These are phyloP conservation scores for Aphrophora alni DNA, from an alignment of 2,888 invertebrate species.

Conservation along the genomic window DNA sequence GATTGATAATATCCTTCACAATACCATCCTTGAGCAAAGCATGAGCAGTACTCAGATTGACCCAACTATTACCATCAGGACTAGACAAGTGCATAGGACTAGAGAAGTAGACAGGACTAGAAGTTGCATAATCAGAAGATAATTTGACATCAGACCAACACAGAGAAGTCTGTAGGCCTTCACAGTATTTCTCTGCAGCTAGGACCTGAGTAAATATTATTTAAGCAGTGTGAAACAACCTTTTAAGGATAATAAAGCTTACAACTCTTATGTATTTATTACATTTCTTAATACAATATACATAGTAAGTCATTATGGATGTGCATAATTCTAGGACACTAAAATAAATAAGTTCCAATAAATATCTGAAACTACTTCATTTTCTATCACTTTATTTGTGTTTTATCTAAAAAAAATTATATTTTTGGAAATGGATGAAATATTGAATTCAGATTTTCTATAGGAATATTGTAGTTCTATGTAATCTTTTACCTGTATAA, in stretches of 20 bases:
- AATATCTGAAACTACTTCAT: no score
- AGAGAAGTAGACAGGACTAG: neutral
- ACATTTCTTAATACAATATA: no score
- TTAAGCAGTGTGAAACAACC: neutral
- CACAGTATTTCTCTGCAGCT: conserved; percentile 35
- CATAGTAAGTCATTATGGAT: no score
- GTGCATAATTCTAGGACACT: no score
- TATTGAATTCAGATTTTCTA: no score
- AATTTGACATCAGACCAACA: conserved; percentile 28
- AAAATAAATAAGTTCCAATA: no score
- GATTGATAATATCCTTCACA: conserved; percentile 47
- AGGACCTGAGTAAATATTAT: conserved; percentile 2
- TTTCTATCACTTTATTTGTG: no score
- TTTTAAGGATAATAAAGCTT: neutral
- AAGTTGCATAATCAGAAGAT: neutral
- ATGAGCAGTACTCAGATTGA: conserved; percentile 9
- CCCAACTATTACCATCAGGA: neutral
- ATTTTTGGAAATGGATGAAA: no score
- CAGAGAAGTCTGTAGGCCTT: conserved; percentile 17
- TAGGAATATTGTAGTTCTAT: no score
- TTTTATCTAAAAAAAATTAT: no score
- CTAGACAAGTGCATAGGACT: neutral
- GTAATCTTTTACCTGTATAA: no score
- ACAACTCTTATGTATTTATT: neutral
- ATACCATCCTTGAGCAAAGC: conserved; percentile 24